phyloP scores from a whole-genome alignment of 2,113 vertebrate species.

The Semicossyphus pulcher region DNA sequence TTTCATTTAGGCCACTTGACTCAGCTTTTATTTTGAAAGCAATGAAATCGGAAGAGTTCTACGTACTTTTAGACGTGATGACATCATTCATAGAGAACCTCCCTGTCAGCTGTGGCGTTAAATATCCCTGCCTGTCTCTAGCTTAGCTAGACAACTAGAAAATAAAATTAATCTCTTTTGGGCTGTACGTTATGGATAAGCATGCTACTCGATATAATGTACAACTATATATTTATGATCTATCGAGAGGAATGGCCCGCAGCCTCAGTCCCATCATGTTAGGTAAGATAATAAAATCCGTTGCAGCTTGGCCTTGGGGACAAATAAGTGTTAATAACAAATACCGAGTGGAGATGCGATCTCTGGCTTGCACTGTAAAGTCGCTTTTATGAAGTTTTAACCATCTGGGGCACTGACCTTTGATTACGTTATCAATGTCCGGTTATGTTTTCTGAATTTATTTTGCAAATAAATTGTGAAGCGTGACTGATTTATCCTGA shows the following conservation, averaged over 20 bases:
- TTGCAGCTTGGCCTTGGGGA: slow-evolving; percentile 25
- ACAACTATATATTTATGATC: slow-evolving; percentile 95
- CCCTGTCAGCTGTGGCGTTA: slow-evolving; percentile 45
- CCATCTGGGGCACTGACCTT: not conserved
- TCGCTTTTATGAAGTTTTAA: not conserved
- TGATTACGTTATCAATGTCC: not conserved
- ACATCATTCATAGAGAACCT: slow-evolving; percentile 30
- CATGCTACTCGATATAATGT: slow-evolving; percentile 82
- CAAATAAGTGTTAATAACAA: slow-evolving; percentile 27
- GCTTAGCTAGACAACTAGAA: slow-evolving; percentile 1
- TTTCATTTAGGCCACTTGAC: rapidly evolving
- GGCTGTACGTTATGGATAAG: slow-evolving; percentile 72
- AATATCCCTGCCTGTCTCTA: not conserved
- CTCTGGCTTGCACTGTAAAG: not conserved
- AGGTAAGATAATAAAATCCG: slow-evolving; percentile 81
- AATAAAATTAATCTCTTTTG: not conserved
- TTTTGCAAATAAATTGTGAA: not conserved
- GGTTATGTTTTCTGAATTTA: not conserved
- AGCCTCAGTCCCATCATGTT: slow-evolving; percentile 96
- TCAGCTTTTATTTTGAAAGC: slow-evolving; percentile 54
- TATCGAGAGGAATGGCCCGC: slow-evolving; percentile 95
- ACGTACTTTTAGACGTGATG: slow-evolving; percentile 16
- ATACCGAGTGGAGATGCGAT: not conserved
- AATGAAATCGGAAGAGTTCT: not conserved
- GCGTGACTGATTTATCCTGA: not conserved